Evolutionary conservation across 2,797 vertebrate genomes (phyloP), one percentile per base, ranked within the genome.

Genomic region (Coccyzus lansbergi): DNA sequence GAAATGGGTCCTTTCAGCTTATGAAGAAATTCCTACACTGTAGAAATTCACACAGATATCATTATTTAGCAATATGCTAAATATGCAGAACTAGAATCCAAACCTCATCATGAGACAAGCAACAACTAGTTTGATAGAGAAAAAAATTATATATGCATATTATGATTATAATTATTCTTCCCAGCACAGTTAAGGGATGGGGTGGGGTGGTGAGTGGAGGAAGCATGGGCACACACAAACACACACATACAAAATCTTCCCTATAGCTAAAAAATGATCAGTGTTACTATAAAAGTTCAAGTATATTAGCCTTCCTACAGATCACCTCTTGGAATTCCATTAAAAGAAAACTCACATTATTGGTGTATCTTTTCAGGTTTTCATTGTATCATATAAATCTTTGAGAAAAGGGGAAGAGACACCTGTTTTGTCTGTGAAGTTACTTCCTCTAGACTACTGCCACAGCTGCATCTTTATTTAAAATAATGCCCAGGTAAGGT

Each of bases 161-260:
- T 6, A 24, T 33, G 6, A 49, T 63, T 83, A 75, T 12, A 22
- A 70, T 5, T 16, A 38, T 3, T 48, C 6, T 56, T 90, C 10
- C 12, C 2, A 8, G 29, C 13, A 52, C 9, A 16, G 8, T 7
- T 17, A 18, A 29, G 29, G 29, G 52, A 53, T 48, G 12, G 29
- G 29, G 16, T 28, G 10, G 15, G 7, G 25, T 8, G 20, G 10
- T 22, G 3, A 2, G 4, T 3, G 6, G 4, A 17, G 17, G 11
- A 65, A 26, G 36, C 3, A 1, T 0, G 0, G 19, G 29, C n/a
- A 46, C 28, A n/a, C n/a, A 46, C 28, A n/a, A 18, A 44, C 18
- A 34, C 13, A 53, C 15, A 64, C 10, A 53, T 0, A 36, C 31
- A 55, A 70, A 17, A 49, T 25, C 26, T 83, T 56, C 31, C n/a